phyloP scores from a whole-genome alignment of 2,797 vertebrate genomes.

The Mallotus villosus region DNA sequence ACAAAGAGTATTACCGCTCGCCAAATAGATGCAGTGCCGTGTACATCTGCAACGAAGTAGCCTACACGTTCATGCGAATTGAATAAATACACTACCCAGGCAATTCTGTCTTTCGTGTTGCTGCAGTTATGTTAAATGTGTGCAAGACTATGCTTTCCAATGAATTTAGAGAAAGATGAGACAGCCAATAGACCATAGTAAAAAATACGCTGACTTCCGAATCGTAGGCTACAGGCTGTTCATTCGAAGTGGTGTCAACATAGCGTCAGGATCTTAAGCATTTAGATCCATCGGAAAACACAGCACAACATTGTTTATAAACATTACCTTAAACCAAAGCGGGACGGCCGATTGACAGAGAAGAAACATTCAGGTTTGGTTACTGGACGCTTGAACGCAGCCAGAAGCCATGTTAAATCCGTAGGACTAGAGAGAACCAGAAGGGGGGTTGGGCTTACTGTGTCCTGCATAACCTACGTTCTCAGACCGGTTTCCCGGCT shows the following conservation, averaged over 20 bases:
- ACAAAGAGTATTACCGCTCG: slow-evolving; percentile 12
- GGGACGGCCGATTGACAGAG: slow-evolving; percentile 19
- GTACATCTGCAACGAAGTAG: slow-evolving; percentile 39
- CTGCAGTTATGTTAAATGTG: neutral
- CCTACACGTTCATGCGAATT: neutral
- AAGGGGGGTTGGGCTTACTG: slow-evolving; percentile 54
- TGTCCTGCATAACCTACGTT: slow-evolving; percentile 24
- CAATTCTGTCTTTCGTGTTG: neutral
- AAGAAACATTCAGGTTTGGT: slow-evolving; percentile 53
- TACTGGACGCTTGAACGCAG: slow-evolving; percentile 46
- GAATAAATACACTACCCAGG: neutral
- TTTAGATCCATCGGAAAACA: slow-evolving; percentile 7
- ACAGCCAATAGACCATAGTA: slow-evolving; percentile 22
- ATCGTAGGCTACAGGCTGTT: slow-evolving; percentile 19
- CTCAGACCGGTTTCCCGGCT: slow-evolving; percentile 40
- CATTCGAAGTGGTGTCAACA: slow-evolving; percentile 28
- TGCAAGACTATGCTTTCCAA: neutral
- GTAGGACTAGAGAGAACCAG: slow-evolving; percentile 35
- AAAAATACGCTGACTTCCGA: slow-evolving; percentile 24
- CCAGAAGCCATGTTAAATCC: slow-evolving; percentile 66
- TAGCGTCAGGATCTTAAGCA: slow-evolving; percentile 10
- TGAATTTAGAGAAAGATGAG: slow-evolving; percentile 29
- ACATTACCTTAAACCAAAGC: slow-evolving; percentile 41
- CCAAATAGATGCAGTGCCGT: slow-evolving; percentile 14
- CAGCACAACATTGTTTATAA: neutral